These are phyloP conservation scores for Sylvilagus floridanus DNA, from an alignment of 2,797 vertebrate species.

Conservation along the genomic window DNA sequence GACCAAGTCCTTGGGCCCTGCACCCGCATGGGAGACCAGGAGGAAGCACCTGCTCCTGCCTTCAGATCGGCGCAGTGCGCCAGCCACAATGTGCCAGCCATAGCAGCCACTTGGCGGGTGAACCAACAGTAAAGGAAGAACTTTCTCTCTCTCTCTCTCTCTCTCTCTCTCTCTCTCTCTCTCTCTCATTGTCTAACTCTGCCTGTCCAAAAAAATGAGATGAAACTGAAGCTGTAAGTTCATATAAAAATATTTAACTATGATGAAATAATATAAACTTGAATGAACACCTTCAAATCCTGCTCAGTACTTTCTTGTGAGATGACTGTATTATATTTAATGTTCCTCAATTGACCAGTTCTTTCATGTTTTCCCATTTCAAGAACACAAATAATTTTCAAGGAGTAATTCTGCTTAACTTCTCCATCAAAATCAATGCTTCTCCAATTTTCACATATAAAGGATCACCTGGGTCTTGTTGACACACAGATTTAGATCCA, in stretches of 20 bases:
- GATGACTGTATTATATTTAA: not conserved
- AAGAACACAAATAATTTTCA: not conserved
- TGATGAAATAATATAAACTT: not conserved
- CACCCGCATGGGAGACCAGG: too few species aligned
- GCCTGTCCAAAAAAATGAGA: not conserved
- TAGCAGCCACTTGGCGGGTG: too few species aligned
- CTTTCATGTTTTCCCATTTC: not conserved
- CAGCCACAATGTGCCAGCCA: too few species aligned
- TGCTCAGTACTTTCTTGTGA: not conserved
- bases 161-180: too few species aligned
- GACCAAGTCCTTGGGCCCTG: too few species aligned
- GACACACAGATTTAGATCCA: not conserved
- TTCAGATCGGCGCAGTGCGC: too few species aligned
- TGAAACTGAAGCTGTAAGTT: not conserved
- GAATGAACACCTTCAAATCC: not conserved
- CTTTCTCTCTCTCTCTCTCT: too few species aligned
- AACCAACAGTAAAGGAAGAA: too few species aligned
- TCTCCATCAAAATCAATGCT: not conserved
- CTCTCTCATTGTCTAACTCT: too few species aligned
- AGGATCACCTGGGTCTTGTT: not conserved
- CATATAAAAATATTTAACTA: conserved; percentile 33
- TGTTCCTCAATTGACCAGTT: not conserved
- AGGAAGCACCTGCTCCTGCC: too few species aligned
- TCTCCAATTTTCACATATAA: not conserved
- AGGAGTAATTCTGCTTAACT: not conserved